Conservation (phyloP, 1,140 invertebrate species). For the Globodera ellingtonae region DNA sequence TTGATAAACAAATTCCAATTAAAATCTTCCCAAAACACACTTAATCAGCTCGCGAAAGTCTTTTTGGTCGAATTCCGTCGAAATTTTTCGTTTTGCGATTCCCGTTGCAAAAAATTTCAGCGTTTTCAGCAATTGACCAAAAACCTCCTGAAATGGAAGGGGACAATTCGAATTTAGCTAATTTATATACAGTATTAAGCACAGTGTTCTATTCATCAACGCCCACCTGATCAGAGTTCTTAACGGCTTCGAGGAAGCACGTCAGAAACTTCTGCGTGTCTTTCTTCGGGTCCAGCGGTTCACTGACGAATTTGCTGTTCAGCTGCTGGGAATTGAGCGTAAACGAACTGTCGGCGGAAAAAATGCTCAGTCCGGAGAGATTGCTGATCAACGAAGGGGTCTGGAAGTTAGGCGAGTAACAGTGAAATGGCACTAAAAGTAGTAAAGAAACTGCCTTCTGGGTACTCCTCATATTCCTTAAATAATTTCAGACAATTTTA, state of each 20-base stretch:
- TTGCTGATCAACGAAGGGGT: constrained; percentile 21
- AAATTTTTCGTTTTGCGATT: background rate
- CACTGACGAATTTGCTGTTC: constrained; percentile 8
- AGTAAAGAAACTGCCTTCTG: no score
- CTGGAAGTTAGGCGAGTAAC: background rate
- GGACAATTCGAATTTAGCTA: background rate
- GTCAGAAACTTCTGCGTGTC: background rate
- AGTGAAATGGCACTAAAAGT: no score
- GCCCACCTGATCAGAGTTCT: background rate
- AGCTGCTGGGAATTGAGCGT: constrained; percentile 23
- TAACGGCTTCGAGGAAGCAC: background rate
- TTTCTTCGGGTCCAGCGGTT: background rate
- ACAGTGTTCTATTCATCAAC: no score
- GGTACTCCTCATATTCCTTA: background rate
- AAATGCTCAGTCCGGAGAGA: constrained; percentile 25
- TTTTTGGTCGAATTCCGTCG: background rate
- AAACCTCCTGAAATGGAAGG: constrained; percentile 8
- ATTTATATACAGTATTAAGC: background rate
- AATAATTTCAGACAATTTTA: background rate
- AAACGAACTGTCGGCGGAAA: constrained; percentile 14
- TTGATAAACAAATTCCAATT: background rate
- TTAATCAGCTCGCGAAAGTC: constrained; percentile 20
- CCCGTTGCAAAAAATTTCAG: constrained; percentile 6
- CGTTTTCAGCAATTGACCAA: background rate
- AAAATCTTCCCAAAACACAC: background rate